Base-by-base conservation (phyloP, 2,888 invertebrate species). In the Candidula unifasciata region DNA sequence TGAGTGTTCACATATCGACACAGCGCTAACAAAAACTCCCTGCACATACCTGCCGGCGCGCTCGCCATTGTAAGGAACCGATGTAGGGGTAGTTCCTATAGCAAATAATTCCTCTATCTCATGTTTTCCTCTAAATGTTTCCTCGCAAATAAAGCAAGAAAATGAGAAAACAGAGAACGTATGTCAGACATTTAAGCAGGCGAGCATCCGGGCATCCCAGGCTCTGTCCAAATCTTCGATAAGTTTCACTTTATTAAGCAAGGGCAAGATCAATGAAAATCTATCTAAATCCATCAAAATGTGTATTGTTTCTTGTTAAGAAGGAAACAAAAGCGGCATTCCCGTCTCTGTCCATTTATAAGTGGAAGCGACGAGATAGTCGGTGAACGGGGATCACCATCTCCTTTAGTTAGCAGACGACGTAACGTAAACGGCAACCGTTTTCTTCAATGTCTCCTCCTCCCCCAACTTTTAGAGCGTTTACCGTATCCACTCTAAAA, bases 181-280 rank as follows among this genome's bases (percentile, higher is more conserved):
- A 44, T 44, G 44, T 44, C 44, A 86, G 68, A 74, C 81, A 85
- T 76, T 84, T 44, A 44, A 44, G 44, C 82, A 83, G 81, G 79
- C 86, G 82, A 85, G 84, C 88, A 89, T 89, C 89, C 89, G 89
- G 89, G 89, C 83, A 85, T 82, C 86, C n/a, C 87, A 81, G 64
- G 80, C 85, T 81, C 85, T 84, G 86, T 82, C 78, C 82, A 85
- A 82, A 83, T 85, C 87, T 88, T 78, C 85, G 77, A 82, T 64
- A 80, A 79, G 68, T 81, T 80, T 82, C 18, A 27, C 37, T 80
- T 64, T 82, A 82, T 37, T 21, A 81, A 71, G 44, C 57, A 66
- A 35, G 35, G 60, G 21, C 30, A 54, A 30, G 79, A 57, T 79
- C 60, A 44, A 82, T 78, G 69, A 54, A 71, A 64, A 66, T 57